Conservation (phyloP, 2,113 vertebrate genomes). For the Elachura formosa region DNA sequence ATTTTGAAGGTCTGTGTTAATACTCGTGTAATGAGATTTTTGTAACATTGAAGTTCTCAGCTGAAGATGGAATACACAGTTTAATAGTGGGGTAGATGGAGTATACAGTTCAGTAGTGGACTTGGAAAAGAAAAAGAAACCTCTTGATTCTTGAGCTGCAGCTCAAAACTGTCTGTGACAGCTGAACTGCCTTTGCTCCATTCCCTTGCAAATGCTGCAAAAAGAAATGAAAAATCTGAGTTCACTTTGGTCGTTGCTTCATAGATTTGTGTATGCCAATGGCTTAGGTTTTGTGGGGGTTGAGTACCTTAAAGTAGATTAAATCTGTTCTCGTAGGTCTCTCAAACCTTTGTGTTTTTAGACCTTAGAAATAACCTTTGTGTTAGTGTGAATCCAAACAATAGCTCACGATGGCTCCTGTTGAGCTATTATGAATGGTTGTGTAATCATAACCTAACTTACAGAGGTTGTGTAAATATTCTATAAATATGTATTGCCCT, state of each 20-base stretch:
- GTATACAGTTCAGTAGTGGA: not conserved
- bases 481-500: constrained; percentile 25
- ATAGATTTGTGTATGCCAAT: not conserved
- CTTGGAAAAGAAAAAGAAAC: not conserved
- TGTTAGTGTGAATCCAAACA: constrained; percentile 40
- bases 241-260: not conserved
- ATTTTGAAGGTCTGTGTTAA: constrained; percentile 35
- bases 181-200: not conserved
- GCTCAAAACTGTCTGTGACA: not conserved
- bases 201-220: not conserved
- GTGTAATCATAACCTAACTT: constrained; percentile 20
- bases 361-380: constrained; percentile 55
- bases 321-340: constrained; percentile 13
- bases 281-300: not conserved
- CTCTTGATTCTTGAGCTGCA: not conserved
- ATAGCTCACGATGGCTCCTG: constrained; percentile 27
- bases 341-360: constrained; percentile 51
- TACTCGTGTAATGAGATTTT: constrained; percentile 27
- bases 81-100: not conserved
- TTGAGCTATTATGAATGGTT: constrained; percentile 13
- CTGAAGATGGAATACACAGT: not conserved
- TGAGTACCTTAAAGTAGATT: constrained; percentile 17
- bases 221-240: not conserved
- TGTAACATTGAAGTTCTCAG: constrained; percentile 3
- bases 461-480: constrained; percentile 29